Evolutionary conservation across 1,140 invertebrate species (phyloP).

Genomic region (Drosophila kanapiae): DNA sequence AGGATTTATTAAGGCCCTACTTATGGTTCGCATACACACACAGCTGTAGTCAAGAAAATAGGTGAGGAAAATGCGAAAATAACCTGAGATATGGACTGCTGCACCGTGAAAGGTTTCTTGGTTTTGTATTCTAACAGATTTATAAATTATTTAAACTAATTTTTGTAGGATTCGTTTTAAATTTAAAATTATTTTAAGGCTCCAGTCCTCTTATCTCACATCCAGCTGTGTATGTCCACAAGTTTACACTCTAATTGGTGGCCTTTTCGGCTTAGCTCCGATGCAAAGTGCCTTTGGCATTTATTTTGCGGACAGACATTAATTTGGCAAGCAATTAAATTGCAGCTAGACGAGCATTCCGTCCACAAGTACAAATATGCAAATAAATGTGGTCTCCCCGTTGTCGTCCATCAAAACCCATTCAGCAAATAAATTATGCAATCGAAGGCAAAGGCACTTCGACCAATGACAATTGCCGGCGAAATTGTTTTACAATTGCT

Average conservation of each 20-base stretch:
- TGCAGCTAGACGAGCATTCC: constrained; percentile 13
- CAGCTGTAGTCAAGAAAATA: not conserved
- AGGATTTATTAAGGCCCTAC: constrained; percentile 40
- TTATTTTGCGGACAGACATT: constrained; percentile 55
- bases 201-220: too few relatives aligned
- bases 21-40: constrained; percentile 4
- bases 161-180: not conserved
- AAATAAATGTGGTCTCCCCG: constrained; percentile 37
- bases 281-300: constrained; percentile 27
- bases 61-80: not conserved
- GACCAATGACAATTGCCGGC: constrained; percentile 29
- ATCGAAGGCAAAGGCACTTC: constrained; percentile 26
- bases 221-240: constrained; percentile 7
- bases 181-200: not conserved
- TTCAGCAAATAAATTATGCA: constrained; percentile 42
- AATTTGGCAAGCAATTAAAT: constrained; percentile 72
- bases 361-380: constrained; percentile 38
- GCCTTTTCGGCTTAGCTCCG: constrained; percentile 40
- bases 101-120: not conserved
- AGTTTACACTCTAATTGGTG: constrained; percentile 51
- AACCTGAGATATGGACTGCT: not conserved
- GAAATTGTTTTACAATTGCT: constrained; percentile 60
- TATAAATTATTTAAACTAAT: not conserved
- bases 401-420: constrained; percentile 8
- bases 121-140: not conserved